These are phyloP conservation scores for Ornithorhynchus anatinus DNA, from an alignment of 2,113 vertebrate species.

Conservation along the genomic window DNA sequence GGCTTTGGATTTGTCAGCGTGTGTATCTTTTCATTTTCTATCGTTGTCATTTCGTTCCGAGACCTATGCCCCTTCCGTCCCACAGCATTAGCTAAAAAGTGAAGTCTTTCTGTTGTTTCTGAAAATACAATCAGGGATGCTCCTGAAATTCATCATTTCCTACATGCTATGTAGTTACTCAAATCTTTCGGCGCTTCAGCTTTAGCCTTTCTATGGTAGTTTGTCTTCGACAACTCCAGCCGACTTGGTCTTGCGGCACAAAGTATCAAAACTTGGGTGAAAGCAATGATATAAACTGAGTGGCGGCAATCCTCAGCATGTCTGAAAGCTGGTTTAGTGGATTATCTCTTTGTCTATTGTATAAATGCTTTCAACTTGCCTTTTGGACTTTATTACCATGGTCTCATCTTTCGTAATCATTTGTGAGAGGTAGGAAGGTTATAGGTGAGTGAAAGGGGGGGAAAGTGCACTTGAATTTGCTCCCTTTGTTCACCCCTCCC, in stretches of 20 bases:
- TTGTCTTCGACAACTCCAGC: conserved; percentile 5
- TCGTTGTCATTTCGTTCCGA: conserved; percentile 46
- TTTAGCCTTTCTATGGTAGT: conserved; percentile 12
- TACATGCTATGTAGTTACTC: conserved; percentile 3
- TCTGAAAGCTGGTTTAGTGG: too few relatives aligned
- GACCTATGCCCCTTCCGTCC: conserved; percentile 48
- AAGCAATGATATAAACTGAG: background rate
- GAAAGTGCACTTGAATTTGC: too few relatives aligned
- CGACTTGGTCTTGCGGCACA: background rate
- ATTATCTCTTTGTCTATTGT: too few relatives aligned
- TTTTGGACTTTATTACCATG: too few relatives aligned
- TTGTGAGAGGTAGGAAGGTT: too few relatives aligned
- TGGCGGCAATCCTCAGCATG: background rate
- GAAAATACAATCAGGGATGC: conserved; percentile 3
- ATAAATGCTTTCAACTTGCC: too few relatives aligned
- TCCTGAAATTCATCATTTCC: background rate
- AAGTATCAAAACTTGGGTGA: background rate
- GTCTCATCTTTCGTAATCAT: too few relatives aligned
- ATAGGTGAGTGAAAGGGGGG: too few relatives aligned
- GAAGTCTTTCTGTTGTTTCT: conserved; percentile 36
- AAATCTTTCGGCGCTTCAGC: conserved; percentile 7
- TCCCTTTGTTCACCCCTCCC: too few relatives aligned
- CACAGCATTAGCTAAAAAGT: conserved; percentile 45
- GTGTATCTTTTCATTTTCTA: conserved; percentile 50
- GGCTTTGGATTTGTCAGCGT: conserved; percentile 43